Evolutionary conservation across 2,888 invertebrate genomes (phyloP), one percentile per base, ranked within the genome.

Genomic region (Julus scanicus): DNA sequence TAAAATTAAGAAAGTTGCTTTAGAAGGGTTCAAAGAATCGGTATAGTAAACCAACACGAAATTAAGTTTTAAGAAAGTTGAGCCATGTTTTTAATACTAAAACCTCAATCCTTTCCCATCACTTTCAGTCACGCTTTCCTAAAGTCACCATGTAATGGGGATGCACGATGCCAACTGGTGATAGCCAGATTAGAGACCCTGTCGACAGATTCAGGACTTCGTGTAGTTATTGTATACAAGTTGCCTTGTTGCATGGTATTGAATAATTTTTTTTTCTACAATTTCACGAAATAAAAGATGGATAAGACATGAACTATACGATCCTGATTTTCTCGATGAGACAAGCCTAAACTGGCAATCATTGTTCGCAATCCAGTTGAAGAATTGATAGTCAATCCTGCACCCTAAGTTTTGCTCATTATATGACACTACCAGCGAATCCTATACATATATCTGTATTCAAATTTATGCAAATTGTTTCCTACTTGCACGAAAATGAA

Each of bases 401-500:
- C 37, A 37, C 15, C 63, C 80, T 53, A 37, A 37, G 80, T 11
- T 80, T 37, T 80, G 80, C 80, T 80, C 80, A 80, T 80, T 80
- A 80, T 29, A 80, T 80, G 80, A 13, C 80, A 80, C 80, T 37
- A 37, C 6, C 37, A 80, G 13, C 44, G 6, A 37, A 80, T 80
- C 9, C 80, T 3, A 29, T 80, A 13, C 80, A n/a, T n/a, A 71
- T 71, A 29, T 71, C 71, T 29, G n/a, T 20, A 37, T 37, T 80
- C 80, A 80, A 80, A 80, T 80, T 80, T 80, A 80, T 80, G 80
- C 80, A 80, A 80, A 80, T 80, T 80, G 80, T 37, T 80, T 80
- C 80, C 80, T 37, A 80, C 80, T 37, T 37, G 80, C 37, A 29
- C 13, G 80, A 80, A 63, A 80, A 37, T 80, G 80, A 37, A 80